Conservation (phyloP, 2,113 vertebrate genomes). For the Felis chaus region DNA sequence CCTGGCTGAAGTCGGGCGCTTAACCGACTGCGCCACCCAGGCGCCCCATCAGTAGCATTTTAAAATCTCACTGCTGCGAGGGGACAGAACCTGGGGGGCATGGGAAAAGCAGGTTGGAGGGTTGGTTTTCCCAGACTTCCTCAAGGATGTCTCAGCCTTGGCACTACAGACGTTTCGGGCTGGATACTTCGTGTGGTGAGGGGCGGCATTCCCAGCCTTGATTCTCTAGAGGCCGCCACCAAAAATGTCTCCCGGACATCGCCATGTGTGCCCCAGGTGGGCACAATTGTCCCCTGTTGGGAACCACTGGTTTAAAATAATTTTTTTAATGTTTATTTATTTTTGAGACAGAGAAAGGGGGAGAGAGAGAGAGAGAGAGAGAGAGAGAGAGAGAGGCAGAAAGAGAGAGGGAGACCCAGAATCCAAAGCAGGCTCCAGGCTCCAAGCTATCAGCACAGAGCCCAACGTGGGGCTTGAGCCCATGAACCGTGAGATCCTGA, state of each 20-base stretch:
- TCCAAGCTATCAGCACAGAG: no score
- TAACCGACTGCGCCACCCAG: no score
- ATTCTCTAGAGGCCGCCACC: background rate
- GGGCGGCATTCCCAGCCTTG: background rate
- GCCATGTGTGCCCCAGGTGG: background rate
- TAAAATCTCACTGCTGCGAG: background rate
- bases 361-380: no score
- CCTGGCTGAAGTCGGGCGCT: no score
- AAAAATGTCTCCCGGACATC: background rate
- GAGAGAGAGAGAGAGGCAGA: no score
- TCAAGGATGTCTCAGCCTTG: rapidly evolving
- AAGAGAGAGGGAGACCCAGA: no score
- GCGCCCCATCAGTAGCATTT: background rate
- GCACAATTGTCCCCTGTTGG: background rate
- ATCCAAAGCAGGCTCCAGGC: no score
- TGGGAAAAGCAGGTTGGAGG: background rate
- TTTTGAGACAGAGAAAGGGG: no score
- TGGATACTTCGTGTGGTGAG: background rate
- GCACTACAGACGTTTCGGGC: background rate
- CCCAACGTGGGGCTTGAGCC: no score
- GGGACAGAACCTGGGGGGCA: background rate
- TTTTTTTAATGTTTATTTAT: no score
- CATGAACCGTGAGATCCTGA: no score
- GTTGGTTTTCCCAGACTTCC: background rate
- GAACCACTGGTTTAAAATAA: background rate